A percentile compares a stretch with the other conserved stretches of the same genome.
Conservation (phyloP, 1,140 invertebrate species). For the Pseudobourletiella spinata region DNA sequence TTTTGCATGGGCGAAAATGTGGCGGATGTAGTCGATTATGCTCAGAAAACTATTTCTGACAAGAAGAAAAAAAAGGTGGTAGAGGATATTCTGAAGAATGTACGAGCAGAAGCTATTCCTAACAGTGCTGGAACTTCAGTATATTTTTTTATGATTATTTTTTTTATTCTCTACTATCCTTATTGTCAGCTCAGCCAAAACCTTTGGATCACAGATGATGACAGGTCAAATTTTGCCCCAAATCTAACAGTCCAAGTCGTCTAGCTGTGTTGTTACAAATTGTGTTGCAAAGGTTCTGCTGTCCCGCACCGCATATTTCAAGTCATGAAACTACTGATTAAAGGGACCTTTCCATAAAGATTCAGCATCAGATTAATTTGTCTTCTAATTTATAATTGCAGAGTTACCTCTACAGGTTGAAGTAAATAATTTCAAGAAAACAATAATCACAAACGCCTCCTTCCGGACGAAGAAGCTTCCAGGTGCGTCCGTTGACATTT, state of each 20-base stretch:
- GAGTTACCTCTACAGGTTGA: constrained; percentile 34
- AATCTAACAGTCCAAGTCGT: too few species aligned
- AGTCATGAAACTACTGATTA: too few species aligned
- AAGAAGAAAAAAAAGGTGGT: neutral
- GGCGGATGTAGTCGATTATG: neutral
- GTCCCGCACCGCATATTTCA: too few species aligned
- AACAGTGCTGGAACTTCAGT: neutral
- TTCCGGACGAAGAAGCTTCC: constrained; percentile 92
- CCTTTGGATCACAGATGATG: too few species aligned
- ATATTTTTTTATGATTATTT: neutral
- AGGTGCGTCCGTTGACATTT: too few species aligned
- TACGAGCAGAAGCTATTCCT: neutral
- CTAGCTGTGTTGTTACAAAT: too few species aligned
- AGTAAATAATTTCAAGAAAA: constrained; percentile 66
- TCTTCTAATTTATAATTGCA: constrained; percentile 16
- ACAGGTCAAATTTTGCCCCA: too few species aligned
- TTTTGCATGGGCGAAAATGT: neutral
- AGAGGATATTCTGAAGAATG: neutral
- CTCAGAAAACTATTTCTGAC: neutral
- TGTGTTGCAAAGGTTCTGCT: too few species aligned
- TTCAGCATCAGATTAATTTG: too few species aligned
- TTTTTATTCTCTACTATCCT: constrained; percentile 58
- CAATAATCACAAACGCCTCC: constrained; percentile 94
- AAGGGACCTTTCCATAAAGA: too few species aligned
- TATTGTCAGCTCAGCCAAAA: too few species aligned